phyloP scores from a whole-genome alignment of 2,113 vertebrate species.

The Tachuris rubrigastra region DNA sequence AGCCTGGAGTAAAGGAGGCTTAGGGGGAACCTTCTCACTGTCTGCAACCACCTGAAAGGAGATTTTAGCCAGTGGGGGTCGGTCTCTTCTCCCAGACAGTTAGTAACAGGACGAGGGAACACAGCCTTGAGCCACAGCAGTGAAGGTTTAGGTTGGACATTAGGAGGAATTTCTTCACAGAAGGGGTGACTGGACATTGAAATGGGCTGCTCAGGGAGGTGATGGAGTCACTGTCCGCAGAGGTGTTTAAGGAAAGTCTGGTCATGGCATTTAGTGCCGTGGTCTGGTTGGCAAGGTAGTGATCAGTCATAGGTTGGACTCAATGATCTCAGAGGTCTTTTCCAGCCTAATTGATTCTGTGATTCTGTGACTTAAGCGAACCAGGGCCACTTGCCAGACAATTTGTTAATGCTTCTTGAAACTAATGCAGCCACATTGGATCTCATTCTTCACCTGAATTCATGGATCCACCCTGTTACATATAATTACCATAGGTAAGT shows the following conservation, averaged over 20 bases:
- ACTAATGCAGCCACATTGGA: rapidly evolving
- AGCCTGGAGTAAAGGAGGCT: not conserved
- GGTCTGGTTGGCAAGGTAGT: not conserved
- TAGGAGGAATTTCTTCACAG: not conserved
- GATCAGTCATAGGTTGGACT: rapidly evolving
- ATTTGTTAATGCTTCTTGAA: not conserved
- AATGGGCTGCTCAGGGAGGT: not conserved
- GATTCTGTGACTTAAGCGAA: not conserved
- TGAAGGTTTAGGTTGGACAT: not conserved
- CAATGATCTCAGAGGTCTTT: not conserved
- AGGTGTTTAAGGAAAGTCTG: not conserved
- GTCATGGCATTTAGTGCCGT: not conserved
- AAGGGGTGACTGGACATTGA: not conserved
- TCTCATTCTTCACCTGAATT: not conserved
- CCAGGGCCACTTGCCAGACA: rapidly evolving
- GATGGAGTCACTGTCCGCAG: too few species aligned
- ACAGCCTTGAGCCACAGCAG: not conserved
- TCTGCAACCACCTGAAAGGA: not conserved
- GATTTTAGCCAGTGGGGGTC: rapidly evolving
- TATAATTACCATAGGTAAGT: not conserved
- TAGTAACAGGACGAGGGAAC: not conserved
- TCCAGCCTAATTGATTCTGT: not conserved
- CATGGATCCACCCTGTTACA: rapidly evolving
- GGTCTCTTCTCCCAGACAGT: not conserved
- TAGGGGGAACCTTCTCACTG: too few species aligned